Conservation (phyloP, 2,797 vertebrate species). For the Acanthiza pusilla region DNA sequence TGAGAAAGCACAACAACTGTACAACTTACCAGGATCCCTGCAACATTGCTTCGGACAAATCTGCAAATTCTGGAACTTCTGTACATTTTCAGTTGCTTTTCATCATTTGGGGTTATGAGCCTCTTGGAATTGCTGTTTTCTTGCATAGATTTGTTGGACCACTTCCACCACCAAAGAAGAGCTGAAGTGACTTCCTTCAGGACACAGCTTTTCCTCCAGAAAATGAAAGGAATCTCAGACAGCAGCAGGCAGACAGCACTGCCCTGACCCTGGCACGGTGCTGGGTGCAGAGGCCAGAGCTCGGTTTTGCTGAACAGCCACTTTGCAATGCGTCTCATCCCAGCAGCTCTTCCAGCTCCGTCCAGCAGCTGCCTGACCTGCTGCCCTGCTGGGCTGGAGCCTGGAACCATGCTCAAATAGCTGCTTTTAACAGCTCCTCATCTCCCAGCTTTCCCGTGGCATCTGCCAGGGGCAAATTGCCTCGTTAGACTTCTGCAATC, state of each 20-base stretch:
- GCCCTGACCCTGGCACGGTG: fast-evolving
- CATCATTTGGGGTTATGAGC: not conserved
- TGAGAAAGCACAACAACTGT: not conserved
- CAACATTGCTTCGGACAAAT: not conserved
- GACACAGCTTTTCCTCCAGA: not conserved
- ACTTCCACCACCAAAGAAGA: not conserved
- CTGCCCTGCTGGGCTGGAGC: not conserved
- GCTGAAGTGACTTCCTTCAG: not conserved
- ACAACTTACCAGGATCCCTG: not conserved
- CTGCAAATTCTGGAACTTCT: not conserved
- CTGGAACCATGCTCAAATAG: not conserved
- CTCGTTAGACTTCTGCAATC: not conserved
- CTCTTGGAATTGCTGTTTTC: not conserved
- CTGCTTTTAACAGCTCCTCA: not conserved
- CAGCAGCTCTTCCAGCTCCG: not conserved
- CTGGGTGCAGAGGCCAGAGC: not conserved
- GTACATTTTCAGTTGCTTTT: not conserved
- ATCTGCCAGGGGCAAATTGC: not conserved
- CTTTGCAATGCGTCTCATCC: not conserved
- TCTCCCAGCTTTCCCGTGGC: not conserved
- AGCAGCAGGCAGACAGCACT: fast-evolving
- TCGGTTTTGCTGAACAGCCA: not conserved
- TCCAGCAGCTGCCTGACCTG: not conserved
- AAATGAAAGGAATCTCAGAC: not conserved
- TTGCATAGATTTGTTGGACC: fast-evolving